Base-by-base conservation (phyloP, 1,140 invertebrate genomes). In the Ephestia elutella region DNA sequence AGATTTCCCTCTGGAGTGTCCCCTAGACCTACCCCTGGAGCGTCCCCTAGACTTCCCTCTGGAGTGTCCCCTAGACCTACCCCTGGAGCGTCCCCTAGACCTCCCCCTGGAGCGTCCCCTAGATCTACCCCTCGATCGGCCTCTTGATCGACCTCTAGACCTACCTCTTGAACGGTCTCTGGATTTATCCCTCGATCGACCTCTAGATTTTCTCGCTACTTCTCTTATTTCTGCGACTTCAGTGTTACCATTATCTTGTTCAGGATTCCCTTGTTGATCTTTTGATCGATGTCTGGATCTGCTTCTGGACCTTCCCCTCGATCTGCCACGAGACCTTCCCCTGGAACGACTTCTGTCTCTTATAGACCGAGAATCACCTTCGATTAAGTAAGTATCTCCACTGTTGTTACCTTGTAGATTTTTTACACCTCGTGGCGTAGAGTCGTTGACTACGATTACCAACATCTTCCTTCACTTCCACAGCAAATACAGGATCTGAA, bases 101-200 rank as follows among this genome's bases (percentile, higher is more conserved):
- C 7, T n/a, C 38, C 21, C 49, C 25, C 59, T 53, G 15, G 66
- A 69, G 8, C 49, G 38, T 0, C 50, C 49, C 11, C 61, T 19
- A n/a, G 59, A 72, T 49, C n/a, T 54, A 4, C 49, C 49, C 15
- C 63, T 59, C 8, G 62, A 68, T 20, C 18, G 56, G 0, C 51
- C 57, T n/a, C 62, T 44, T 2, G 58, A 69, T 11, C 13, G 63
- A 0, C 53, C 57, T 7, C 63, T 58, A 10, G 48, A 64, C 38
- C 28, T 49, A 11, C 57, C 28, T 49, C 55, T 44, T 0, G 56
- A 61, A n/a, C 48, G 35, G 3, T 30, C 51, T 44, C 38, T 44
- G 1, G 13, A 17, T 15, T 8, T 28, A n/a, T 20, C 28, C 32
- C 55, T 44, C 0, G 56, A 58, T 28, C 32, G 50, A 5, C 44